Base-by-base conservation (phyloP, 2,113 vertebrate species). In the Epinephelus cyanopodus region DNA sequence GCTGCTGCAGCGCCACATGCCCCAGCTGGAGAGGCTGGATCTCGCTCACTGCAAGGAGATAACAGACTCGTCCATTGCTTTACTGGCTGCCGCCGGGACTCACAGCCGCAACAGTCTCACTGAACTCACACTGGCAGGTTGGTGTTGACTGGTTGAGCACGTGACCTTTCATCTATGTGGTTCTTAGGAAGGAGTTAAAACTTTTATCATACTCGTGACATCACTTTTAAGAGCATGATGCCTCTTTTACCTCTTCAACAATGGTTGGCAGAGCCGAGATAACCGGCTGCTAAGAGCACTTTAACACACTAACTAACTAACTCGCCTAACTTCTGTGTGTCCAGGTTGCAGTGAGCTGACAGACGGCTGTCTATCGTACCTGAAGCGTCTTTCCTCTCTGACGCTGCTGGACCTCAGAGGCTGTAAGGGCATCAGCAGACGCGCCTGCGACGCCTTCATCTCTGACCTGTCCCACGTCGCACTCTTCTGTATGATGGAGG, bases 401-500 rank as follows among this genome's bases (percentile, higher is more conserved):
- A 95, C 95, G 15, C 94, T 98, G 86, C 96, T 99, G 2, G 98
- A 99, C 93, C 96, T 99, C 81, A 94, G 98, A 86, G 97, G 97
- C 77, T 99, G 98, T 90, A 97, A 96, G 86, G 94, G 96, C 81
- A 91, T 99, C 90, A 97, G 97, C 61, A 95, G 97, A 64, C 96
- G 95, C 76, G 97, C 96, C 92, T 99, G 98, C 2, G 97, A 99
- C 91, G 94, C 96, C 93, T 99, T 99, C 95, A 98, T 99, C 94
- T 97, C 98, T 29, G 98, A 99, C 94, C 95, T 99, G 89, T 97
- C 97, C 73, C 97, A 98, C 91, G 94, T 96, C 79, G 96, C 96
- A 88, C 96, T 97, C 91, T 99, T 96, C 95, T 99, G 98, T 92
- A 96, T 99, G 94, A 97, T 97, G 53, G 98, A 99, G 64, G 98